A percentile compares a stretch with the other conserved stretches of the same genome.
Conservation (phyloP, 2,113 vertebrate genomes). For the Bombycilla garrulus region DNA sequence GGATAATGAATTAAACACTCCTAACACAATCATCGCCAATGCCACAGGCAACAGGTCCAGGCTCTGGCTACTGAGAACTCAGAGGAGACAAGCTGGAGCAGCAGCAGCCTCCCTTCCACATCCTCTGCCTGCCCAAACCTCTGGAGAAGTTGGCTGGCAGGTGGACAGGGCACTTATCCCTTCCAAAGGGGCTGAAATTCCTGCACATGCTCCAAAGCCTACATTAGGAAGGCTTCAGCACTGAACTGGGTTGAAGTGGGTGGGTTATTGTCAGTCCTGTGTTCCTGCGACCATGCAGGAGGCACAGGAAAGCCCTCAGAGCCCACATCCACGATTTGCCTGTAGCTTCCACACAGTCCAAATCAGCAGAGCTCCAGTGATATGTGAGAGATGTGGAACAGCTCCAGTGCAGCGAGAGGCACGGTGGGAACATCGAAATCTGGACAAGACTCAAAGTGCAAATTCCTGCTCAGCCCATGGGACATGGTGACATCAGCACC, state of each 20-base stretch:
- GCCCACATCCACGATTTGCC: rapidly evolving
- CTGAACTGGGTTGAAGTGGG: not conserved
- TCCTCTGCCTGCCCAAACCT: not conserved
- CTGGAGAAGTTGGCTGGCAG: not conserved
- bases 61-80: not conserved
- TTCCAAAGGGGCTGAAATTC: not conserved
- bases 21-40: not conserved
- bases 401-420: rapidly evolving
- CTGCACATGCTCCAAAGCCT: not conserved
- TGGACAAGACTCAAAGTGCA: not conserved
- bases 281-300: not conserved
- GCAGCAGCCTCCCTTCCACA: not conserved
- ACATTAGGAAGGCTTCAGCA: not conserved
- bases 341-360: not conserved
- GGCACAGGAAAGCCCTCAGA: not conserved
- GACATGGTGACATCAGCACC: not conserved
- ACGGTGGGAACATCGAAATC: not conserved
- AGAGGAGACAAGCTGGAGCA: not conserved
- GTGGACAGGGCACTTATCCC: not conserved
- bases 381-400: rapidly evolving
- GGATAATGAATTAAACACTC: not conserved
- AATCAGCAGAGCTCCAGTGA: not conserved
- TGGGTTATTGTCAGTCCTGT: not conserved
- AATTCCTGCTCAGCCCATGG: not conserved
- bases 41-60: not conserved